Evolutionary conservation across 1,140 invertebrate species (phyloP), one percentile per base, ranked within the genome.

Genomic region (Anthonomus grandis): DNA sequence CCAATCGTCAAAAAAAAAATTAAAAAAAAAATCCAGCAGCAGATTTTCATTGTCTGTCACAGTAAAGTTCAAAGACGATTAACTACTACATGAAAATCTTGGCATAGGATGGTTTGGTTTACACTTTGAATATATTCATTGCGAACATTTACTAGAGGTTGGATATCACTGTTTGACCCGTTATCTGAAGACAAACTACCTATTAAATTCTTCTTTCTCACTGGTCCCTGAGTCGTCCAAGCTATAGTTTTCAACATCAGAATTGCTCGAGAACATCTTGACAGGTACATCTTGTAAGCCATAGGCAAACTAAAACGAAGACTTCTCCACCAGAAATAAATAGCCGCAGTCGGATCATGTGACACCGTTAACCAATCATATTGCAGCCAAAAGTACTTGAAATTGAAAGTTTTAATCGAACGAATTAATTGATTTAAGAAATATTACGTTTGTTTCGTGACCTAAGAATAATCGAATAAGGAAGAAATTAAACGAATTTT

Each of bases 111-210:
- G 17, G 37, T 9, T 6, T 39, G 9, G 37, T 39, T 17, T 39
- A 39, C 13, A 39, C 5, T 5, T 39, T 39, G 5, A 39, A 39
- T 39, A 15, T 39, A 5, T 15, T 13, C 5, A 39, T n/a, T 9
- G 37, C 37, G 37, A 39, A 15, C 37, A 39, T 39, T 39, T 39
- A 39, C 10, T 6, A 39, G 17, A 39, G 37, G 37, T 15, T 39
- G 37, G 10, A 15, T 39, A 39, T 39, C 37, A 39, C 37, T 5
- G 5, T 39, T 15, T 17, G 15, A 12, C 37, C 17, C 37, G 15
- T 5, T 39, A 17, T 39, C 37, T 39, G 37, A 39, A 39, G 37
- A 39, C 13, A 15, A 39, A 39, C 37, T 39, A 39, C 27, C 37
- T n/a, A n/a, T n/a, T n/a, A 12, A 39, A 39, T 12, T 39, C 17